Conservation (phyloP, 2,797 vertebrate genomes). For the Pipistrellus nathusii region DNA sequence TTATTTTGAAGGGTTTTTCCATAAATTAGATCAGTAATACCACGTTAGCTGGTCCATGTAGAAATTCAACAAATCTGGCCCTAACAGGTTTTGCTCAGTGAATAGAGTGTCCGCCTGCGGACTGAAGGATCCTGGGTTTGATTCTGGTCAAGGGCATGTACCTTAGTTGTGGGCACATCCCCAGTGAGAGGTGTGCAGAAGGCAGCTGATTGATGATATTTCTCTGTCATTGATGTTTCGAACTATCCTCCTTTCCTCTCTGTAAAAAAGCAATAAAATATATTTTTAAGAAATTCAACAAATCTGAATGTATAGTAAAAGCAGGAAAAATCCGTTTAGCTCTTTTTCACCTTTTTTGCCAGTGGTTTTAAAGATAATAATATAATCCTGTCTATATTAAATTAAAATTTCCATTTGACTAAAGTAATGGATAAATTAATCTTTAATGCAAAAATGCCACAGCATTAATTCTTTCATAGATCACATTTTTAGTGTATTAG, state of each 20-base stretch:
- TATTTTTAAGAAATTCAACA: not conserved
- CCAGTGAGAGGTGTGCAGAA: too few relatives aligned
- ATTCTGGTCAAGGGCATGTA: too few relatives aligned
- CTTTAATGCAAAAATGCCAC: conserved; percentile 18
- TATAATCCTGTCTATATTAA: not conserved
- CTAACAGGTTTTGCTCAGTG: too few relatives aligned
- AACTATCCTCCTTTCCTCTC: too few relatives aligned
- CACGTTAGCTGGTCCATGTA: not conserved
- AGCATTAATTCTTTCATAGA: conserved; percentile 2
- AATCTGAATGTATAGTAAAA: conserved; percentile 36
- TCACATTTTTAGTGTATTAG: conserved; percentile 15
- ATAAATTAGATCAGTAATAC: not conserved
- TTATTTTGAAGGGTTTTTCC: conserved; percentile 1
- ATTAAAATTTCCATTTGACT: conserved; percentile 38
- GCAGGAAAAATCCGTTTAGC: not conserved
- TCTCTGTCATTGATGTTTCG: too few relatives aligned
- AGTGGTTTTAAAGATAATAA: conserved; percentile 31
- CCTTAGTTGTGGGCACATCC: too few relatives aligned
- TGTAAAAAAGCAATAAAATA: too few relatives aligned
- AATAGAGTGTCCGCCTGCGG: too few relatives aligned
- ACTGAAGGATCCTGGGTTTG: too few relatives aligned
- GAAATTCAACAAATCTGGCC: conserved; percentile 28
- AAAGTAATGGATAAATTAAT: not conserved
- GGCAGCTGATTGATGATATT: too few relatives aligned
- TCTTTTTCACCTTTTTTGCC: conserved; percentile 1